phyloP scores from a whole-genome alignment of 2,113 vertebrate species.

The Poeciliopsis occidentalis region DNA sequence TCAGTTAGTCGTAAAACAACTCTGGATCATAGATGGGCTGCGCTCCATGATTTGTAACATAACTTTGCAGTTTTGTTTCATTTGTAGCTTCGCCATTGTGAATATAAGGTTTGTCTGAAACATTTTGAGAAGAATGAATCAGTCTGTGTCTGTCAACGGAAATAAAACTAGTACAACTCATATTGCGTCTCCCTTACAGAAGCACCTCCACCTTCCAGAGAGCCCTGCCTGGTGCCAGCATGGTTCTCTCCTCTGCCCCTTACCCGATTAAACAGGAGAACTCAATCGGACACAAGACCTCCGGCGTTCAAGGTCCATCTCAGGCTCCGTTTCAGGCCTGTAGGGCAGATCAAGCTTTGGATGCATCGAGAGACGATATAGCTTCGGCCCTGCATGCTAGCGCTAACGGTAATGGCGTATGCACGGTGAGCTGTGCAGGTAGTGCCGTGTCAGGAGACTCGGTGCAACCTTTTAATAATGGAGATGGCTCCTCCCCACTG shows the following conservation, averaged over 20 bases:
- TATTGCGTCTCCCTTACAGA: constrained; percentile 67
- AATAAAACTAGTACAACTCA: constrained; percentile 54
- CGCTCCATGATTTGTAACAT: constrained; percentile 3
- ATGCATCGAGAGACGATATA: too few relatives aligned
- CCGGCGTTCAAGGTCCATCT: too few relatives aligned
- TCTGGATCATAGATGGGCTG: constrained; percentile 36
- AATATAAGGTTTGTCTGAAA: background rate
- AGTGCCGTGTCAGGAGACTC: too few relatives aligned
- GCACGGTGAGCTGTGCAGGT: too few relatives aligned
- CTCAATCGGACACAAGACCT: too few relatives aligned
- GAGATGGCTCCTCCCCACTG: constrained; percentile 85
- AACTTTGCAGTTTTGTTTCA: background rate
- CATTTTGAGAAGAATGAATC: constrained; percentile 58
- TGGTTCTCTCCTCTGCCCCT: constrained; percentile 53
- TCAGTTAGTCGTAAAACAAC: too few relatives aligned
- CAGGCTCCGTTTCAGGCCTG: too few relatives aligned
- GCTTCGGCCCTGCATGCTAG: too few relatives aligned
- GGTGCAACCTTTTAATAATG: constrained; percentile 90
- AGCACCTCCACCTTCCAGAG: constrained; percentile 68
- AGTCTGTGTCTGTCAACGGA: constrained; percentile 68
- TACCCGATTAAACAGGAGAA: too few relatives aligned
- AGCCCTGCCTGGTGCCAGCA: constrained; percentile 55
- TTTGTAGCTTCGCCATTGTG: background rate
- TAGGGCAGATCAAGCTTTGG: too few relatives aligned
- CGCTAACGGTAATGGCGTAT: too few relatives aligned